Percentiles rank a stretch among this genome's conserved stretches.
phyloP scores from a whole-genome alignment of 2,888 invertebrate species.

The Machimus rusticus region DNA sequence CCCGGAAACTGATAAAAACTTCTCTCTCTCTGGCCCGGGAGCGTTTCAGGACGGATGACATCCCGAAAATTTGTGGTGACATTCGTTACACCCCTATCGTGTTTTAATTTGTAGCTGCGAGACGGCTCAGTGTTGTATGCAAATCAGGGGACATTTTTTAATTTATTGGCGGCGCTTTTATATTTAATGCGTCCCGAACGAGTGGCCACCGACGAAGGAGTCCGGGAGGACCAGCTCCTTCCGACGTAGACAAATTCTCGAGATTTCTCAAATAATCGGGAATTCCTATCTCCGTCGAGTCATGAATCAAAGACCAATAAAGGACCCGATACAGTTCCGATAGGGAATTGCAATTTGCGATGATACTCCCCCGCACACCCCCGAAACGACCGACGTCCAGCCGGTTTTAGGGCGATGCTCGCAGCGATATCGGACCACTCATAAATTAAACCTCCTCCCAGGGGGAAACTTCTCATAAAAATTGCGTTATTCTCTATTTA shows the following conservation, averaged over 20 bases:
- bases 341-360: slow-evolving; percentile 22
- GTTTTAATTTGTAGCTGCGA: slow-evolving; percentile 41
- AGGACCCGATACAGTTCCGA: neutral
- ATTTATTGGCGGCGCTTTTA: slow-evolving; percentile 8
- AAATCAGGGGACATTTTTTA: slow-evolving; percentile 35
- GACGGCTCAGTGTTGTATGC: slow-evolving; percentile 28
- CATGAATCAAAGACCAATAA: slow-evolving; percentile 31
- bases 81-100: slow-evolving; percentile 42
- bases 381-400: neutral
- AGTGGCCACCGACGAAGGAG: neutral
- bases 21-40: neutral
- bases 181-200: neutral
- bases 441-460: slow-evolving; percentile 26
- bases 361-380: neutral
- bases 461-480: slow-evolving; percentile 32
- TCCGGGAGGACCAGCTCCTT: neutral
- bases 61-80: slow-evolving; percentile 45
- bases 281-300: neutral
- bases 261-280: neutral
- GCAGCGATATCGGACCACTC: slow-evolving; percentile 7
- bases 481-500: slow-evolving; percentile 29
- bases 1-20: slow-evolving; percentile 30
- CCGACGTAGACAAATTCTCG: neutral
- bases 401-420: neutral
- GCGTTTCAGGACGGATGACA: slow-evolving; percentile 12